Base-by-base conservation (phyloP, 2,797 vertebrate species). In the Tokudaia muenninki region DNA sequence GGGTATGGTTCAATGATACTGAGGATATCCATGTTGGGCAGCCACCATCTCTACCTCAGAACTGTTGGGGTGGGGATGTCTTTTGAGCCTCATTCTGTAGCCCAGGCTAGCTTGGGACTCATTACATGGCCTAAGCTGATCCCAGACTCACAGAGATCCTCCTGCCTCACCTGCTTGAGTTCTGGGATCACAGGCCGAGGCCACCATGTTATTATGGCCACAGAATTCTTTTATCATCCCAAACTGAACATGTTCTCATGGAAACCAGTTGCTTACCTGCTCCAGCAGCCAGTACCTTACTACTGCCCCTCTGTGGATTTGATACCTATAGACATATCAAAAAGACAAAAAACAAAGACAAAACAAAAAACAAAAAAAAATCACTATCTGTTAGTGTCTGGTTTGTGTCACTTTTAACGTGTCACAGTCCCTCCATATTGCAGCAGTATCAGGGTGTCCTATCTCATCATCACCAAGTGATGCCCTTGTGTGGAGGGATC, bases 191-290 rank as follows among this genome's bases (percentile, higher is more conserved):
- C 26, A 22, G 70, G n/a, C 22, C 17, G 34, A 41, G 29, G 70
- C 55, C 37, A 61, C n/a, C 17, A 52, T 50, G 44, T 22, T 22
- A 70, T 22, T 22, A 70, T 10, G 0, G 24, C n/a, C 19, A 24
- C 29, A 6, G 61, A 72, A 16, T 61, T 2, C 52, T 44, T 50
- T 67, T 7, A 0, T 29, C 34, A 10, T 82, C 26, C 82, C 29
- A 61, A 37, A 24, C 31, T 4, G 13, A 13, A 37, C 3, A 14
- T 4, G 31, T 17, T 37, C 67, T 0, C 47, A 9, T 11, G 34
- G 10, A 21, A 37, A 19, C 34, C 29, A 21, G 0, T 1, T 7
- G 74, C 3, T 44, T n/a, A 0, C 0, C 10, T 47, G 2, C 5
- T n/a, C 5, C 41, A 22, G 17, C 17, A 0, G 34, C 80, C 9